Percentiles rank a stretch among this genome's conserved stretches.
phyloP scores from a whole-genome alignment of 2,888 invertebrate species.

The Meloe dianella region DNA sequence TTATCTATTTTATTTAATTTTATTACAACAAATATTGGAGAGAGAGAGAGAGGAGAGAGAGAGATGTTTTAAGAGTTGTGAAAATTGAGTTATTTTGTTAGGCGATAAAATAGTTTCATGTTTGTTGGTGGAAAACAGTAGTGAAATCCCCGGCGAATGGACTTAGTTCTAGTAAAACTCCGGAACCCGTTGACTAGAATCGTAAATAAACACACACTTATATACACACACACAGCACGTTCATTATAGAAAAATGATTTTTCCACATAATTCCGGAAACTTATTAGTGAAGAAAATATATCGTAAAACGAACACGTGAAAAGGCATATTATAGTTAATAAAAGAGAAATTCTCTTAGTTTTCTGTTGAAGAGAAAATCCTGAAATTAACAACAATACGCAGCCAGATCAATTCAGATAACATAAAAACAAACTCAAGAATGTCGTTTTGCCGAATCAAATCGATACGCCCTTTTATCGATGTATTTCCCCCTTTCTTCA shows the following conservation, averaged over 20 bases:
- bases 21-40: background rate
- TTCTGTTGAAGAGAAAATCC: background rate
- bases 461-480: background rate
- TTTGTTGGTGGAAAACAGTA: background rate
- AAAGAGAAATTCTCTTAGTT: background rate
- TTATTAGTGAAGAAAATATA: background rate
- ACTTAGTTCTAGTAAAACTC: background rate
- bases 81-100: background rate
- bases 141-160: background rate
- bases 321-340: background rate
- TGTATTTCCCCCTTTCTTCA: background rate
- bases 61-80: background rate
- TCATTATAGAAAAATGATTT: background rate
- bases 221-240: background rate
- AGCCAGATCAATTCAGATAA: background rate
- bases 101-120: background rate
- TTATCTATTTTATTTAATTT: background rate
- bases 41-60: background rate
- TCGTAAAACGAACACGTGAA: background rate
- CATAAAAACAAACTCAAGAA: background rate
- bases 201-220: background rate
- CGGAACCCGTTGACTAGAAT: background rate
- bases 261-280: constrained; percentile 1
- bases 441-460: background rate
- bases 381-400: background rate